phyloP scores from a whole-genome alignment of 2,888 invertebrate species.

The Lithosia quadra region DNA sequence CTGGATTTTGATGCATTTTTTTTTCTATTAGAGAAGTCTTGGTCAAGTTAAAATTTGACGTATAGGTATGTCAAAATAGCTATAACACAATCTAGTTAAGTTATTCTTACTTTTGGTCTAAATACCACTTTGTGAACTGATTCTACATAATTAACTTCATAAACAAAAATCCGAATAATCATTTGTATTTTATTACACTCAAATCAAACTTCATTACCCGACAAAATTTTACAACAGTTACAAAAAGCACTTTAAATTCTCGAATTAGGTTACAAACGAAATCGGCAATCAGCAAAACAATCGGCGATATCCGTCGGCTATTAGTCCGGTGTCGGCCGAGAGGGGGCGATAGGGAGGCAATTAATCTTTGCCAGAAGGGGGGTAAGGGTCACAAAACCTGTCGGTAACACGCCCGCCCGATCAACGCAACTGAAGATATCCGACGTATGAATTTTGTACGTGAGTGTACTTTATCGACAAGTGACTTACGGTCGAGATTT shows the following conservation, averaged over 20 bases:
- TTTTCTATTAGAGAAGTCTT: too few species aligned
- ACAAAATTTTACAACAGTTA: slow-evolving; percentile 16
- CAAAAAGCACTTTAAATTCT: slow-evolving; percentile 35
- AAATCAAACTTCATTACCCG: slow-evolving; percentile 1
- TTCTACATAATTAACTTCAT: too few species aligned
- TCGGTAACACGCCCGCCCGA: slow-evolving; percentile 43
- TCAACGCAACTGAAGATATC: slow-evolving; percentile 27
- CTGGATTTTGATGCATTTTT: too few species aligned
- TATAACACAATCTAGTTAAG: too few species aligned
- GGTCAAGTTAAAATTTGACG: too few species aligned
- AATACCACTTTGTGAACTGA: too few species aligned
- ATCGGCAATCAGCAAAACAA: slow-evolving; percentile 53
- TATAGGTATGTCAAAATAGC: too few species aligned
- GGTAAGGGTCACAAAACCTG: slow-evolving; percentile 34
- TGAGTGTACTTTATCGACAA: slow-evolving; percentile 11
- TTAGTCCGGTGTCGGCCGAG: slow-evolving; percentile 34
- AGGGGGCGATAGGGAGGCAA: slow-evolving; percentile 41
- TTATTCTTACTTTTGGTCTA: too few species aligned
- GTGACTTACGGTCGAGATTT: slow-evolving; percentile 2
- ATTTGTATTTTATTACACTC: too few species aligned
- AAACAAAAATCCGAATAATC: too few species aligned
- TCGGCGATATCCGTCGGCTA: slow-evolving; percentile 51
- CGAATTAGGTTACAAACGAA: slow-evolving; percentile 33
- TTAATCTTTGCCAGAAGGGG: slow-evolving; percentile 48
- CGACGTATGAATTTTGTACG: slow-evolving; percentile 25